Evolutionary conservation across 2,888 invertebrate genomes (phyloP).

Genomic region (Ectropis crepuscularia): DNA sequence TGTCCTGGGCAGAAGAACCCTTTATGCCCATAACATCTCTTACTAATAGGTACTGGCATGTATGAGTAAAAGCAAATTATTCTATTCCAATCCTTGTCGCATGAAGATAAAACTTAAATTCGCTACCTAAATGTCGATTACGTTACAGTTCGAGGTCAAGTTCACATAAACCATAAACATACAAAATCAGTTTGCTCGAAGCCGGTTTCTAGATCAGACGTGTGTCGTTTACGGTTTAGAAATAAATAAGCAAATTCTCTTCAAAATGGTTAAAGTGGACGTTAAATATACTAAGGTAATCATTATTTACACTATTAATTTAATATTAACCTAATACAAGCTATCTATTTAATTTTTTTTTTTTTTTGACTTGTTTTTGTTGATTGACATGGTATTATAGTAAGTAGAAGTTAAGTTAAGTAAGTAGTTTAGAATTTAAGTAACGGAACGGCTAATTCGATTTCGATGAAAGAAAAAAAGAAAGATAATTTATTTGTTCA

Average conservation of each 20-base stretch:
- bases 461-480: no score
- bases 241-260: conserved; percentile 15
- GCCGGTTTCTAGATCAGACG: conserved; percentile 41
- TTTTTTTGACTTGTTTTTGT: no score
- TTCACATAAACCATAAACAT: conserved; percentile 15
- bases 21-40: no score
- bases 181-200: conserved; percentile 45
- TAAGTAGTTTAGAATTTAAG: no score
- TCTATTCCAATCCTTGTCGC: conserved; percentile 7
- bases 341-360: no score
- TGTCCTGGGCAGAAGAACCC: no score
- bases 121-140: conserved; percentile 2
- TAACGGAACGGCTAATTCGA: no score
- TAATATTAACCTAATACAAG: not conserved
- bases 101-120: conserved; percentile 21
- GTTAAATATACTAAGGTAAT: conserved; percentile 83
- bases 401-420: no score
- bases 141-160: conserved; percentile 25
- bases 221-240: conserved; percentile 21
- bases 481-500: no score
- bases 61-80: not conserved
- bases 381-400: no score
- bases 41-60: no score
- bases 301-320: not conserved
- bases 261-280: conserved; percentile 79